Conservation (phyloP, 2,113 vertebrate species). For the Neotoma lepida region DNA sequence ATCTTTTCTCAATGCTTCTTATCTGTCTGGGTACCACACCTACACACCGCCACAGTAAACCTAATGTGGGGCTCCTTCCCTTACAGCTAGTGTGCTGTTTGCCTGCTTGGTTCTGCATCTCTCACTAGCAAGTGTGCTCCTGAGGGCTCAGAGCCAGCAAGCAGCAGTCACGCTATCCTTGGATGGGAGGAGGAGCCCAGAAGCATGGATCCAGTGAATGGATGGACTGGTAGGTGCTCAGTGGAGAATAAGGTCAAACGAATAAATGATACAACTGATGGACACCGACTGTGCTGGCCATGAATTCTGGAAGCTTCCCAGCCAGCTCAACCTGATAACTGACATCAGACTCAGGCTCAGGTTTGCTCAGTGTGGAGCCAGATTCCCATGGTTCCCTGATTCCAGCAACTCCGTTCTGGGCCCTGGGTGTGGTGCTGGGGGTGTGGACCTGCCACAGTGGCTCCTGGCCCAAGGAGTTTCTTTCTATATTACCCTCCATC, state of each 20-base stretch:
- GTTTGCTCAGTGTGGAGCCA: neutral
- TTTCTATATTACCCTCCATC: neutral
- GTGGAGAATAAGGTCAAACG: accelerated
- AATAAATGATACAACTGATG: accelerated
- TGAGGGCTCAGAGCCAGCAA: neutral
- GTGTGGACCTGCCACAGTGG: accelerated
- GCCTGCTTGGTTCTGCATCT: neutral
- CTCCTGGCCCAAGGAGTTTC: neutral
- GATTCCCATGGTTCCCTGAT: neutral
- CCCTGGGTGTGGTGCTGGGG: accelerated
- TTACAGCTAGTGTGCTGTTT: accelerated
- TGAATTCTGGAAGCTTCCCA: neutral
- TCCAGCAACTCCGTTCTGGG: no score
- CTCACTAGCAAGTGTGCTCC: no score
- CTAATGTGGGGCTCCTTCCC: neutral
- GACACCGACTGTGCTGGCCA: neutral
- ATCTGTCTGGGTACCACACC: neutral
- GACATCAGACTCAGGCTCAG: no score
- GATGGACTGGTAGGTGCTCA: no score
- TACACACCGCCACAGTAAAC: neutral
- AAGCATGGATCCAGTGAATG: neutral
- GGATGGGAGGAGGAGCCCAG: neutral
- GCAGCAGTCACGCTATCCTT: neutral
- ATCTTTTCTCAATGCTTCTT: accelerated
- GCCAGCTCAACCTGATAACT: neutral